These are phyloP conservation scores for Drosophila percnosoma DNA, from an alignment of 2,888 invertebrate genomes.

Conservation along the genomic window DNA sequence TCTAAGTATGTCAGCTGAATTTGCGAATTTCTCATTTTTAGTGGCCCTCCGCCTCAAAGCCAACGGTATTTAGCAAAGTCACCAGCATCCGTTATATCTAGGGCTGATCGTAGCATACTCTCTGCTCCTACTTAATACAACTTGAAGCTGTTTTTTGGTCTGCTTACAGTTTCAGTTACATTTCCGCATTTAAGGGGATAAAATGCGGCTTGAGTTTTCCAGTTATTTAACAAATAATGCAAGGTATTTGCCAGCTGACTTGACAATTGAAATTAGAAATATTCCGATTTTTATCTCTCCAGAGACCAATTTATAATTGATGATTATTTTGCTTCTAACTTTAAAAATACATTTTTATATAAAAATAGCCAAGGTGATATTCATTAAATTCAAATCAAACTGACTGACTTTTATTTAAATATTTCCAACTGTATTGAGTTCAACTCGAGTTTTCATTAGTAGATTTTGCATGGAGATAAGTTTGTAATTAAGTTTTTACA, in stretches of 20 bases:
- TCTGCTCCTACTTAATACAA: neutral
- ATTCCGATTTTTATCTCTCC: too few species aligned
- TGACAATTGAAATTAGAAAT: too few species aligned
- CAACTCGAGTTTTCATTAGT: neutral
- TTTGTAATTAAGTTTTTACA: neutral
- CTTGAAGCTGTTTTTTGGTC: neutral
- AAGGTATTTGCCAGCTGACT: neutral
- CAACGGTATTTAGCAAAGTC: slow-evolving; percentile 44
- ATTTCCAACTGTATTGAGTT: neutral
- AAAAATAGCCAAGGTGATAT: too few species aligned
- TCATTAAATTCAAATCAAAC: neutral
- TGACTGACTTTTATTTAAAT: neutral
- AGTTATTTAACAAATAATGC: neutral
- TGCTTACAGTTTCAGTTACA: slow-evolving; percentile 32
- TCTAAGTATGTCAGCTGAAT: slow-evolving; percentile 44
- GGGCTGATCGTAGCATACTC: neutral
- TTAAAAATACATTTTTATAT: too few species aligned
- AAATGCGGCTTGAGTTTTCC: neutral
- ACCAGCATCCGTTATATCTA: slow-evolving; percentile 23
- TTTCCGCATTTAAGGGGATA: neutral
- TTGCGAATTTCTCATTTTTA: slow-evolving; percentile 62
- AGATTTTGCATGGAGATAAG: neutral
- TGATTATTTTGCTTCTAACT: too few species aligned
- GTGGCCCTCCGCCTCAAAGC: slow-evolving; percentile 23
- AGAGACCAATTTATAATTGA: too few species aligned